Evolutionary conservation across 2,888 invertebrate genomes (phyloP).

Genomic region (Rhopalosiphum nymphaeae): DNA sequence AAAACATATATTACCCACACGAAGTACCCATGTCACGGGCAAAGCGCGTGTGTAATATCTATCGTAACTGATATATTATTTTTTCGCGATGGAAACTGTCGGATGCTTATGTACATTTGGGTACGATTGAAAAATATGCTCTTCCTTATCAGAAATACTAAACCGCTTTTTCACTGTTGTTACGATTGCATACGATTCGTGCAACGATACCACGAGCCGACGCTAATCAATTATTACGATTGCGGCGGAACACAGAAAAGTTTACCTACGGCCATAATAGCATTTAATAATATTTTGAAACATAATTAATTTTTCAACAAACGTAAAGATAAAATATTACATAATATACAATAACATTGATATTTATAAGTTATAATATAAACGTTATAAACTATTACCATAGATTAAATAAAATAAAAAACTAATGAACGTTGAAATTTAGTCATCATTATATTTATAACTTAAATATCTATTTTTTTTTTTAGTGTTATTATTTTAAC

Average conservation of each 20-base stretch:
- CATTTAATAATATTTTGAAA: background rate
- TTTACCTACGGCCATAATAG: background rate
- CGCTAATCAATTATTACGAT: background rate
- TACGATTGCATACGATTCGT: background rate
- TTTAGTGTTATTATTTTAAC: background rate
- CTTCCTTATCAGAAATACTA: background rate
- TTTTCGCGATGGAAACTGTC: background rate
- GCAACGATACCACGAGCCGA: background rate
- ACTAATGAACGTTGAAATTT: background rate
- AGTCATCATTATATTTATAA: background rate
- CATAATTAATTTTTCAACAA: background rate
- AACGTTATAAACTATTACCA: background rate
- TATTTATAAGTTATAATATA: too few species aligned
- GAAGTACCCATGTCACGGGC: background rate
- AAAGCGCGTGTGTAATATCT: background rate
- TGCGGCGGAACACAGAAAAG: background rate
- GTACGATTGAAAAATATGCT: constrained; percentile 10
- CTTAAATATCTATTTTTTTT: background rate
- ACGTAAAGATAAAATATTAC: background rate
- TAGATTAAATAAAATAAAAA: too few species aligned
- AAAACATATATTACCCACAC: background rate
- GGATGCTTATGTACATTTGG: background rate
- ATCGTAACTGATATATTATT: constrained; percentile 7
- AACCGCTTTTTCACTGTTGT: background rate
- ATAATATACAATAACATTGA: background rate